These are phyloP conservation scores for Colinus virginianus DNA, from an alignment of 2,113 vertebrate genomes.

Conservation along the genomic window DNA sequence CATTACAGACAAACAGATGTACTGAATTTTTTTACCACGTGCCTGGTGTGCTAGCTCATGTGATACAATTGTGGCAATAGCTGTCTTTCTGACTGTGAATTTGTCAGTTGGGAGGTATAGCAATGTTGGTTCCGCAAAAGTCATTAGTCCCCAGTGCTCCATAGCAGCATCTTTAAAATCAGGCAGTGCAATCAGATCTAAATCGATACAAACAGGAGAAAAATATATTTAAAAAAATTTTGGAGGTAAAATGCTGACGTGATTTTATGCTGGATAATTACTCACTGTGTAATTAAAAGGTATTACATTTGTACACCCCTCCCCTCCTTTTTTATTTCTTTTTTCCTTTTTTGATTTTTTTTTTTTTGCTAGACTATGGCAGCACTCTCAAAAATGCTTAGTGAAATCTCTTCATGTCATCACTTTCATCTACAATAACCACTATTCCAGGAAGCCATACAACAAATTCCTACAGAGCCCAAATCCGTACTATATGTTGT, in stretches of 20 bases:
- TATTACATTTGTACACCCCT: neutral
- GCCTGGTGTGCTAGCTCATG: constrained; percentile 86
- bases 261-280: neutral
- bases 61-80: constrained; percentile 66
- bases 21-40: constrained; percentile 78
- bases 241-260: neutral
- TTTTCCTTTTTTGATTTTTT: neutral
- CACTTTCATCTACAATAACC: neutral
- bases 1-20: neutral
- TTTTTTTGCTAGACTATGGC: neutral
- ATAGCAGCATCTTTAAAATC: constrained; percentile 73
- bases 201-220: constrained; percentile 44
- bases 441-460: neutral
- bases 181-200: constrained; percentile 83
- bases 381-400: neutral
- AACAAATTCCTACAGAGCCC: neutral
- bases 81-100: constrained; percentile 41
- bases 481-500: neutral
- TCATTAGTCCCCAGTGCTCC: constrained; percentile 85
- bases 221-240: neutral
- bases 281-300: neutral
- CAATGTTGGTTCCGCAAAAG: constrained; percentile 74
- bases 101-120: constrained; percentile 64
- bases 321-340: too few relatives aligned
- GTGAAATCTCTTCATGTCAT: neutral